Evolutionary conservation across 2,888 invertebrate species (phyloP), one percentile per base, ranked within the genome.

Genomic region (Coelopa pilipes): DNA sequence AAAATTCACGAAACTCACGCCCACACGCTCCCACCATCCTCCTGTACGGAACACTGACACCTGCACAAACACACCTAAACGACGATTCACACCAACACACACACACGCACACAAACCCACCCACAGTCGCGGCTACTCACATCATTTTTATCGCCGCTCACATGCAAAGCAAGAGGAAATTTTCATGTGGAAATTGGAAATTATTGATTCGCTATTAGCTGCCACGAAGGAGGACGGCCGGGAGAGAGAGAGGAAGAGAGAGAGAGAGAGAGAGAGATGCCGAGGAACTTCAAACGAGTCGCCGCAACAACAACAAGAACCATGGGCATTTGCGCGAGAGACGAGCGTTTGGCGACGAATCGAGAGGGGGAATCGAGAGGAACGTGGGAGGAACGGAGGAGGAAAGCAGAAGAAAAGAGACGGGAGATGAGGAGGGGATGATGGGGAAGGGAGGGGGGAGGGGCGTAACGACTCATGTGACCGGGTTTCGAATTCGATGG

Each of bases 141-240:
- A 53, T 53, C 13, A 13, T 53, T 53, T n/a, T 53, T 53, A 15
- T 53, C n/a, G n/a, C 10, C 53, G 53, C 53, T 53, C n/a, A 9
- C 53, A 53, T 53, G 53, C 53, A n/a, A 53, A 53, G 53, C 53
- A 53, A n/a, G 13, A 53, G 53, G 15, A 53, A 13, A 53, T 53
- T 53, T 53, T 53, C 53, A 53, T 13, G n/a, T 13, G 53, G 21
- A 82, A 81, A 82, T 82, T 78, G 82, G 79, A 85, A 83, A 82
- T 85, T 84, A 84, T 84, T 85, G 85, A 83, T 85, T 85, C 84
- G 80, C 84, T 80, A 85, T 83, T 81, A 84, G 82, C 84, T 82
- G 80, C 34, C 34, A 34, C 34, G 4, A 34, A 4, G 34, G 7
- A 7, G 34, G 34, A 34, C 4, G 34, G 7, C 2, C 4, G 7